These are phyloP conservation scores for Drosophila helvetica DNA, from an alignment of 2,888 invertebrate genomes.

Conservation along the genomic window DNA sequence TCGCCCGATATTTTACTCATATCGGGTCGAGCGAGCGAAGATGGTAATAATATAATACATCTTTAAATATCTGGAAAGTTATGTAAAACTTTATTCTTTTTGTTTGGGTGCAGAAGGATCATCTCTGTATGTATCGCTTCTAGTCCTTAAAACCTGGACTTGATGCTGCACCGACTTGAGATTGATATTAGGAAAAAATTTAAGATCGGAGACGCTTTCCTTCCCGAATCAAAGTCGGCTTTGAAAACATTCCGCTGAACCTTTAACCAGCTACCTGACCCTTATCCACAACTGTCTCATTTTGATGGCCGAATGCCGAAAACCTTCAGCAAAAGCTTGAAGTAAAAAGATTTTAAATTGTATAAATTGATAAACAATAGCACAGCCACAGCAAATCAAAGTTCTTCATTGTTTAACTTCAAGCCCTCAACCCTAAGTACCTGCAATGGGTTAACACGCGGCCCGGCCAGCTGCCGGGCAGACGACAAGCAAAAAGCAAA, in stretches of 20 bases:
- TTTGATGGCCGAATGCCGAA: background rate
- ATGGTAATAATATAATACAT: no score
- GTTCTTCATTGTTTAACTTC: background rate
- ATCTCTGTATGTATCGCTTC: no score
- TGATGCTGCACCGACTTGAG: background rate
- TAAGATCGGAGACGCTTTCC: no score
- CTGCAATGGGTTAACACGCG: constrained; percentile 8
- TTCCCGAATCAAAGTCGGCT: no score
- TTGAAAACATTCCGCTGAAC: background rate
- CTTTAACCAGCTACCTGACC: background rate
- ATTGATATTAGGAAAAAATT: background rate
- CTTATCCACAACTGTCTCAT: background rate
- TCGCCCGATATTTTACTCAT: no score
- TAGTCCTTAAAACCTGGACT: no score
- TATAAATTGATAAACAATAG: background rate
- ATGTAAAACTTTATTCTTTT: no score
- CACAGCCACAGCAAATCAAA: background rate
- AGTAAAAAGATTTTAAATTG: background rate
- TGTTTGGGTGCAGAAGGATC: no score
- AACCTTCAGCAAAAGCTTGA: background rate
- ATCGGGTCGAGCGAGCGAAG: no score
- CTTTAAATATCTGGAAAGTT: no score
- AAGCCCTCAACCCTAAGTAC: background rate
- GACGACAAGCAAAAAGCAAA: background rate
- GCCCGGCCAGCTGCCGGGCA: constrained; percentile 23